These are phyloP conservation scores for Noctua pronuba DNA, from an alignment of 2,888 invertebrate genomes.

Conservation along the genomic window DNA sequence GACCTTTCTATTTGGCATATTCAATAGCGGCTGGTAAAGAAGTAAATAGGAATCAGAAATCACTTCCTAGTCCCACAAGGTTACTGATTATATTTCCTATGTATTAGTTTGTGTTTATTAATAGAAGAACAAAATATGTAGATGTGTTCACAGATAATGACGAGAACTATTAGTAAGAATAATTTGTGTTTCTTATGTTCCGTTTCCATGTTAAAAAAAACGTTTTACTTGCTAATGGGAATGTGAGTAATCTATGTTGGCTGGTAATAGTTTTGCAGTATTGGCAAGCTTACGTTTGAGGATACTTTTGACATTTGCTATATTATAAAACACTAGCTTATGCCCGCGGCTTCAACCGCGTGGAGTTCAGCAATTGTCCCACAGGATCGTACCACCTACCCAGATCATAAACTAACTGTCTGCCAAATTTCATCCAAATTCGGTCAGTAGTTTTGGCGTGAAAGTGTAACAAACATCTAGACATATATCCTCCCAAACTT, in stretches of 20 bases:
- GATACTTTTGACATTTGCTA: background rate
- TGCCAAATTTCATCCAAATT: no score
- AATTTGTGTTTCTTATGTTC: slow-evolving; percentile 10
- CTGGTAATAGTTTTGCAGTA: slow-evolving; percentile 4
- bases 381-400: no score
- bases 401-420: no score
- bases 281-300: background rate
- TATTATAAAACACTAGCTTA: background rate
- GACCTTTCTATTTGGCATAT: slow-evolving; percentile 79
- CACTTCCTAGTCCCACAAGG: slow-evolving; percentile 78
- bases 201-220: slow-evolving; percentile 25
- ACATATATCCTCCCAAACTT: no score
- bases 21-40: slow-evolving; percentile 71
- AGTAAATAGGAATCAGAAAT: slow-evolving; percentile 72
- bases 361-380: no score
- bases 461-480: no score
- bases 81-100: slow-evolving; percentile 72
- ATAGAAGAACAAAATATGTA: slow-evolving; percentile 46
- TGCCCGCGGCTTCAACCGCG: no score
- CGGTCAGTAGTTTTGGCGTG: no score
- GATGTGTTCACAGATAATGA: slow-evolving; percentile 39
- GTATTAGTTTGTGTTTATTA: slow-evolving; percentile 73
- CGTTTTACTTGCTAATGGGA: slow-evolving; percentile 25
- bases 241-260: slow-evolving; percentile 2
- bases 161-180: slow-evolving; percentile 32